Base-by-base conservation (phyloP, 2,113 vertebrate species). In the Sorex fumeus region DNA sequence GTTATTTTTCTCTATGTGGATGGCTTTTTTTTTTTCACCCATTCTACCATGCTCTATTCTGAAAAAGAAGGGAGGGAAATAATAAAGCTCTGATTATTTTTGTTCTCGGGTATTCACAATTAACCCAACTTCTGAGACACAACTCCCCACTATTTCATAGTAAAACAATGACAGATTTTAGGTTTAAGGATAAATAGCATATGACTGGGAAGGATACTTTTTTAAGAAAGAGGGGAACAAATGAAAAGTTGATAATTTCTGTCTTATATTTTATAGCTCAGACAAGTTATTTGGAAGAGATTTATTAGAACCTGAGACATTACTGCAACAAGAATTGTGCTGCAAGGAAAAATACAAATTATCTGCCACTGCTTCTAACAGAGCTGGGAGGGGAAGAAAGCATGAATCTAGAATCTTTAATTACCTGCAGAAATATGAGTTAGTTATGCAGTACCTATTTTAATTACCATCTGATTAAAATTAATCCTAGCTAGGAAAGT, bases 381-480 rank as follows among this genome's bases (percentile, higher is more conserved):
- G 72, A 93, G 34, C 47, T 87, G 60, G 71, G 79, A 95, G 47
- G 77, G 71, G 84, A 3, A 11, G 79, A 53, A 82, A 93, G 95
- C 72, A 96, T 71, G 90, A 53, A 75, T 76, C 93, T 90, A 93
- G 83, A 96, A 94, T 71, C 94, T 90, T 93, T 98, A 97, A 97
- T 97, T 96, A 97, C 91, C 64, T 67, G 67, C 16, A 93, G 88
- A 96, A 96, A 95, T 96, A 8, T 89, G 93, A 95, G 82, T 28
- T 94, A 82, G 88, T 95, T 95, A 85, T 95, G 78, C 94, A 97
- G 94, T 87, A 96, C 67, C 64, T 80, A 96, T 82, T 96, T 97
- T 97, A 96, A 97, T 97, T 96, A 93, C 83, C 86, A 87, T 92
- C 81, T 96, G 95, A 94, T 96, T 97, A 97, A 97, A 97, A 97